Percentiles rank a stretch among this genome's conserved stretches.
Conservation (phyloP, 2,888 invertebrate genomes). For the Acronicta psi region DNA sequence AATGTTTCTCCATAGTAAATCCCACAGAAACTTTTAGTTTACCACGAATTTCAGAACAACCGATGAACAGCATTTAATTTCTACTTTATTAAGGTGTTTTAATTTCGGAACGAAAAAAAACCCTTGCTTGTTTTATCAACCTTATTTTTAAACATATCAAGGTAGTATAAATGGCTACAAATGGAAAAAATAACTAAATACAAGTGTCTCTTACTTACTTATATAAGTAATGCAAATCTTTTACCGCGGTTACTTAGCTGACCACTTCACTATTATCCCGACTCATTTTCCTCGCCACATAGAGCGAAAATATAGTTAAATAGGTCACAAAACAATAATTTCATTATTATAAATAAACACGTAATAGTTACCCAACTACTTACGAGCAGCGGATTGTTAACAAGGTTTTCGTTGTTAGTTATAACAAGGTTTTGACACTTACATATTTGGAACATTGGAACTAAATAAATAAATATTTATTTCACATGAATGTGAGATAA, state of each 20-base stretch:
- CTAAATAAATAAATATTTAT: conserved; percentile 1
- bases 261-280: conserved; percentile 11
- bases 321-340: conserved; percentile 15
- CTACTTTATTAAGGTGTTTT: too few species aligned
- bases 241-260: conserved; percentile 15
- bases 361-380: conserved; percentile 22
- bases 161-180: background rate
- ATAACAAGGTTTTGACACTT: conserved; percentile 31
- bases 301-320: background rate
- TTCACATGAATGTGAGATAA: background rate
- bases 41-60: too few species aligned
- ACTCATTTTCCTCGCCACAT: conserved; percentile 32
- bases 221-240: conserved; percentile 13
- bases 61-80: too few species aligned
- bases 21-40: too few species aligned
- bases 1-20: too few species aligned
- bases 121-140: too few species aligned
- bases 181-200: background rate
- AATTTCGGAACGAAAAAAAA: background rate
- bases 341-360: conserved; percentile 7
- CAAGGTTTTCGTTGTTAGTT: conserved; percentile 21
- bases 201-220: conserved; percentile 1
- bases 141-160: background rate
- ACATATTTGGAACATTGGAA: conserved; percentile 25
- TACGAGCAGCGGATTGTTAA: conserved; percentile 29